phyloP scores from a whole-genome alignment of 64 coral and sea anemone species.

The Porites australiensis region DNA sequence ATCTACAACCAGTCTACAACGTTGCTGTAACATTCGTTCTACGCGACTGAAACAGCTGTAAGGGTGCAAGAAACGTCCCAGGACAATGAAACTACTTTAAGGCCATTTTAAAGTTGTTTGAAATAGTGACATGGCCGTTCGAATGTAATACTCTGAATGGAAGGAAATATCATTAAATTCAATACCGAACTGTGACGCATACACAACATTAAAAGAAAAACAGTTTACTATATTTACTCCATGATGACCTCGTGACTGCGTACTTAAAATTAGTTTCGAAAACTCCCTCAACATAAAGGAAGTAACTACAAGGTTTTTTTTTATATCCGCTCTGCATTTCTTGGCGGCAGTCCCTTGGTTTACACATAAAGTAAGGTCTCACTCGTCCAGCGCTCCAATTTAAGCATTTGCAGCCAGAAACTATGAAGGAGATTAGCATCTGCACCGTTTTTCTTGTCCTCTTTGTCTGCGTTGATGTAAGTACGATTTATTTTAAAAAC shows the following conservation, averaged over 20 bases:
- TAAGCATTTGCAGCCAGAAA: neutral
- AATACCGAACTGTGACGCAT: too few species aligned
- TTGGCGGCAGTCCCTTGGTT: neutral
- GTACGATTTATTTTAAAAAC: neutral
- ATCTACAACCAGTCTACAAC: neutral
- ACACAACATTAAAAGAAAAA: neutral
- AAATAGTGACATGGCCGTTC: neutral
- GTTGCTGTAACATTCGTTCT: neutral
- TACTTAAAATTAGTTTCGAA: neutral
- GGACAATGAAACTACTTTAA: neutral
- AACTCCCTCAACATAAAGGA: neutral
- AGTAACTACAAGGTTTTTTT: neutral
- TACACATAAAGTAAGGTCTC: neutral
- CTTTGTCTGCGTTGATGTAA: neutral
- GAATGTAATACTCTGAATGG: neutral
- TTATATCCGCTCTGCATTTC: neutral
- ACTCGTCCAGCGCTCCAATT: neutral
- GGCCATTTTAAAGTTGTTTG: neutral
- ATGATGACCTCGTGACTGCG: neutral
- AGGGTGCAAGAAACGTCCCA: too few species aligned
- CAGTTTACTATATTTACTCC: neutral
- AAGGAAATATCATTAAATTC: too few species aligned
- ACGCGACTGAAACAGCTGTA: neutral
- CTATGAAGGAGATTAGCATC: slow-evolving; percentile 31
- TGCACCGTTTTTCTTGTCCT: neutral